These are phyloP conservation scores for Pangasianodon hypophthalmus DNA, from an alignment of 2,113 vertebrate genomes.

Conservation along the genomic window DNA sequence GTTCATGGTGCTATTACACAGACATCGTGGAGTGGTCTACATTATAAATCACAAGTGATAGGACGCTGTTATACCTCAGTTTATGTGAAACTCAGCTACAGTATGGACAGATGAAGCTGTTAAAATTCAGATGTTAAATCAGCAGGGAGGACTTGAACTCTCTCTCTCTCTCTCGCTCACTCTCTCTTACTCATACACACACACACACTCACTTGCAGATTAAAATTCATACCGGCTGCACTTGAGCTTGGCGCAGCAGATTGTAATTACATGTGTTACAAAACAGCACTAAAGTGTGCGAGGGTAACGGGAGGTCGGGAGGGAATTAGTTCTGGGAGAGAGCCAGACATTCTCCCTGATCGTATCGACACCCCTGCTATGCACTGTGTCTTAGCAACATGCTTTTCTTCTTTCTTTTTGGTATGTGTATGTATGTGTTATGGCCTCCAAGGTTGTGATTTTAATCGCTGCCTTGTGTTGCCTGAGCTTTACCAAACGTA, in stretches of 20 bases:
- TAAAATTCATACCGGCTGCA: constrained; percentile 29
- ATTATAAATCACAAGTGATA: not conserved
- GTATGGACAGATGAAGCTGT: not conserved
- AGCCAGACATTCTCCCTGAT: constrained; percentile 7
- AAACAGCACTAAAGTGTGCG: constrained; percentile 33
- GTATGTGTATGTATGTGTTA: constrained; percentile 17
- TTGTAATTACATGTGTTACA: constrained; percentile 50
- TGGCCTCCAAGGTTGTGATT: not conserved
- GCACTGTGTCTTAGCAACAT: constrained; percentile 40
- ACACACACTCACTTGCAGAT: constrained; percentile 10
- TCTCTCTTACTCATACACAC: not conserved
- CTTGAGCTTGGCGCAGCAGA: constrained; percentile 24
- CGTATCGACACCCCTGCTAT: constrained; percentile 8
- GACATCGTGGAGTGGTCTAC: not conserved
- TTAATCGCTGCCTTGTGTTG: constrained; percentile 19
- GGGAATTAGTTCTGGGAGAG: constrained; percentile 22
- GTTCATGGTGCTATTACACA: not conserved
- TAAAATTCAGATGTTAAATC: not conserved
- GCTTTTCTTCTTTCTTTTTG: not conserved
- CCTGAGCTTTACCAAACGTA: not conserved
- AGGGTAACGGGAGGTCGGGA: constrained; percentile 13
- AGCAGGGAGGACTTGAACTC: not conserved
- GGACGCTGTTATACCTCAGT: not conserved
- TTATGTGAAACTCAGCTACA: not conserved
- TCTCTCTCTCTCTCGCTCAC: constrained; percentile 19